These are phyloP conservation scores for Erythrolamprus reginae DNA, from an alignment of 2,113 vertebrate species.

Conservation along the genomic window DNA sequence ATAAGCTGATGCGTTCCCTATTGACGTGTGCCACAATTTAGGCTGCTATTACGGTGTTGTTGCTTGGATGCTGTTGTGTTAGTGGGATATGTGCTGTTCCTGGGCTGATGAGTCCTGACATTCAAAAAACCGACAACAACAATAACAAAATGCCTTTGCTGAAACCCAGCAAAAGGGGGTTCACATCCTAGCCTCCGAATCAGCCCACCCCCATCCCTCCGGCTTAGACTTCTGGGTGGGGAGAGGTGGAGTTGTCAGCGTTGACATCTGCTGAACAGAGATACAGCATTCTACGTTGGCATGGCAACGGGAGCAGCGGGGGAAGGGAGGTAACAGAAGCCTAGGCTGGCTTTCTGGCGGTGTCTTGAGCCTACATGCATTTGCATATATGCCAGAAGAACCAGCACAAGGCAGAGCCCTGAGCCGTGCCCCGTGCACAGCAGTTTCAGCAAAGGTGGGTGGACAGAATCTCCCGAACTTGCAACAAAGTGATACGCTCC, in stretches of 20 bases:
- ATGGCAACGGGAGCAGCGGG: constrained; percentile 8
- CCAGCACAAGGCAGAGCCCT: background rate
- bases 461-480: background rate
- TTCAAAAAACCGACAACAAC: background rate
- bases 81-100: background rate
- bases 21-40: background rate
- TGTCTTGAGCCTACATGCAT: constrained; percentile 3
- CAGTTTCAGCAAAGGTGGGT: background rate
- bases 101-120: background rate
- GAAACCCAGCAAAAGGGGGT: background rate
- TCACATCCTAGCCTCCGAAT: background rate
- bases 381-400: constrained; percentile 1
- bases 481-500: background rate
- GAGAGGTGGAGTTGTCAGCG: background rate
- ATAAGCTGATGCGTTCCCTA: background rate
- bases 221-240: background rate
- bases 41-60: background rate
- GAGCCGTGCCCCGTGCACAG: too few relatives aligned
- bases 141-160: background rate
- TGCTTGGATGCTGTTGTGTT: background rate
- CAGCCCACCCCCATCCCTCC: background rate
- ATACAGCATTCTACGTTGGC: constrained; percentile 23
- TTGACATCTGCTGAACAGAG: constrained; percentile 6
- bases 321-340: background rate
- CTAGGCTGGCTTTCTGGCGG: background rate